phyloP scores from a whole-genome alignment of 2,888 invertebrate genomes.

The Chrysodeixis includens region DNA sequence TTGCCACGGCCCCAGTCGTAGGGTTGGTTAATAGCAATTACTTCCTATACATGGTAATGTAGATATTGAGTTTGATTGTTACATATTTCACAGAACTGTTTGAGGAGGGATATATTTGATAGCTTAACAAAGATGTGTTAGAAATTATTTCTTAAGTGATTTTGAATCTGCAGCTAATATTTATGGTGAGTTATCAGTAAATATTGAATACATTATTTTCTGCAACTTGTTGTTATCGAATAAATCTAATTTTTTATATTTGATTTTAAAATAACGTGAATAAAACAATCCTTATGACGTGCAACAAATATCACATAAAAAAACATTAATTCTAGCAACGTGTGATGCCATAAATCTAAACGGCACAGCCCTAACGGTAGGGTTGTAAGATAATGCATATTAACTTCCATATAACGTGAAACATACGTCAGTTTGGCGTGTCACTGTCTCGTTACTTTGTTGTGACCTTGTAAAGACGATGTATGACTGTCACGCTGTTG shows the following conservation, averaged over 20 bases:
- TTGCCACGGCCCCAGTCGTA: slow-evolving; percentile 25
- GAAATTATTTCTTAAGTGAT: no score
- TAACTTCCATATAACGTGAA: slow-evolving; percentile 48
- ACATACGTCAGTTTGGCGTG: slow-evolving; percentile 48
- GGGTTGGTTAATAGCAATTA: slow-evolving; percentile 15
- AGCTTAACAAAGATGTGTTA: no score
- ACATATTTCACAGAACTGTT: background rate
- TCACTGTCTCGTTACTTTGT: slow-evolving; percentile 51
- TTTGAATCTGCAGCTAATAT: no score
- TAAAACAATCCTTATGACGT: no score
- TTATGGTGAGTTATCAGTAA: no score
- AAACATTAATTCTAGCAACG: no score
- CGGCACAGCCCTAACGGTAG: slow-evolving; percentile 45
- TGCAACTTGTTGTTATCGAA: no score
- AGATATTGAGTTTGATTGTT: background rate
- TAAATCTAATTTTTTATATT: no score
- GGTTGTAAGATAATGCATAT: slow-evolving; percentile 55
- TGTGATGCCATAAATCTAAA: slow-evolving; percentile 16
- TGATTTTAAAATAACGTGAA: background rate
- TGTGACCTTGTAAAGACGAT: slow-evolving; percentile 53
- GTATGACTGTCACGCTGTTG: slow-evolving; percentile 37
- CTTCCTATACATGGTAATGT: background rate
- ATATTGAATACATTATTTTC: no score
- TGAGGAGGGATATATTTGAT: background rate
- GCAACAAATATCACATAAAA: background rate